phyloP scores from a whole-genome alignment of 2,797 vertebrate species.

The Clarias pachynema region DNA sequence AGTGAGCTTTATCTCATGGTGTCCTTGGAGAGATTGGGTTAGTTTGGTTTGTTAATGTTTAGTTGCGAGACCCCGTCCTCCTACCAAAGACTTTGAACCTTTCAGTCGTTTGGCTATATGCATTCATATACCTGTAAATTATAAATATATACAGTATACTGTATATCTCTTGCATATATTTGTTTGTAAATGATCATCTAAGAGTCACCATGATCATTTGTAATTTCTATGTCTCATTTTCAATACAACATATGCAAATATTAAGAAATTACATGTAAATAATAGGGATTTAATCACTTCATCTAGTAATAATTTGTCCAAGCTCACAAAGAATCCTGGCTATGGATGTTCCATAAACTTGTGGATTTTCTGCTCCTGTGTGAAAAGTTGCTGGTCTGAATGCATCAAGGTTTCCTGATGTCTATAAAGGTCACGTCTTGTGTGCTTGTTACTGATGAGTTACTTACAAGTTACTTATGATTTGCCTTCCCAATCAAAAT shows the following conservation, averaged over 20 bases:
- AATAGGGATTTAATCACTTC: constrained; percentile 22
- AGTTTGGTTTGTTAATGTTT: constrained; percentile 55
- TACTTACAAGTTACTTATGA: constrained; percentile 19
- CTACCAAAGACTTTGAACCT: constrained; percentile 75
- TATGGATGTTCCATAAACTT: constrained; percentile 8
- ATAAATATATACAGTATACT: constrained; percentile 49
- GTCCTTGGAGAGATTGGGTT: constrained; percentile 43
- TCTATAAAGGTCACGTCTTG: neutral
- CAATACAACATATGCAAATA: constrained; percentile 67
- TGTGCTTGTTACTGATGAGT: constrained; percentile 10
- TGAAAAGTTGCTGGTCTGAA: constrained; percentile 10
- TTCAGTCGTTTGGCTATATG: constrained; percentile 46
- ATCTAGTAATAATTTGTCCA: constrained; percentile 52
- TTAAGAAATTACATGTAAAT: constrained; percentile 50
- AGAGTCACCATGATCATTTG: constrained; percentile 44
- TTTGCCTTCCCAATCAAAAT: constrained; percentile 23
- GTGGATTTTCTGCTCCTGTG: constrained; percentile 15
- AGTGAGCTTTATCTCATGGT: constrained; percentile 16
- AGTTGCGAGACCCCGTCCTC: constrained; percentile 62
- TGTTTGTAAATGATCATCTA: constrained; percentile 30
- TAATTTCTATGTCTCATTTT: constrained; percentile 51
- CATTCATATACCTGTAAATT: constrained; percentile 49
- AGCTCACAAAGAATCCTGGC: constrained; percentile 13
- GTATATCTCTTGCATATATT: constrained; percentile 40
- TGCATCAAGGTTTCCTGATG: neutral